Evolutionary conservation across 92 coral and sea anemone genomes (phyloP), one percentile per base, ranked within the genome.

Genomic region (Hydrozoanthus gracilis): DNA sequence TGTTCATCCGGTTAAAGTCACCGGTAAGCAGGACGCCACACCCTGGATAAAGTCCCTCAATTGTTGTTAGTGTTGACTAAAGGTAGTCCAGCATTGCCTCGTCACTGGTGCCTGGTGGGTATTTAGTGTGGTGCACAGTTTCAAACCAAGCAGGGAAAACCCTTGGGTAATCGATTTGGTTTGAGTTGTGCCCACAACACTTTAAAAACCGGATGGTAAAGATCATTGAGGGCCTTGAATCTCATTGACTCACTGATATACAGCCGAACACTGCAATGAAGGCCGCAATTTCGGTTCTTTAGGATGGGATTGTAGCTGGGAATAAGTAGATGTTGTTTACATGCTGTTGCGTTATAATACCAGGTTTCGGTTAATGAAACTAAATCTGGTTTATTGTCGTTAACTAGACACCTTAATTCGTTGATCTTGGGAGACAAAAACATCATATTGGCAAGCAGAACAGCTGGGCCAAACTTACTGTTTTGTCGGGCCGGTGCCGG

Each of bases 61-160:
- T 2, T 0, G 39, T 27, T 27, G 39, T 27, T 27, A 27, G 39
- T 27, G 39, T 27, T 27, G 39, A 27, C 39, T 27, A 0, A 2
- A 27, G 39, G 39, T 27, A 27, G 39, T 27, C 39, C 39, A 27
- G 2, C 39, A 27, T 27, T 27, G 39, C 39, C 39, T 27, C 39
- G 39, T 89, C 92, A 49, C 89, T 49, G 79, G 90, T 90, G 65
- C 90, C 92, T 4, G 4, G 83, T 7, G 73, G 87, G 61, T 89
- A 58, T 74, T 9, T 27, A 48, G 82, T 69, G 39, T 89, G 89
- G 83, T 86, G 86, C 39, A 27, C 39, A 27, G 39, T 27, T 27
- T 2, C 39, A 27, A 27, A 27, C 39, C 39, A 27, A 89, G 47
- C 87, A 83, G 39, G 87, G 78, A 49, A 45, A 70, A 8, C 79